These are phyloP conservation scores for Thomomys bottae DNA, from an alignment of 2,113 vertebrate genomes.

Conservation along the genomic window DNA sequence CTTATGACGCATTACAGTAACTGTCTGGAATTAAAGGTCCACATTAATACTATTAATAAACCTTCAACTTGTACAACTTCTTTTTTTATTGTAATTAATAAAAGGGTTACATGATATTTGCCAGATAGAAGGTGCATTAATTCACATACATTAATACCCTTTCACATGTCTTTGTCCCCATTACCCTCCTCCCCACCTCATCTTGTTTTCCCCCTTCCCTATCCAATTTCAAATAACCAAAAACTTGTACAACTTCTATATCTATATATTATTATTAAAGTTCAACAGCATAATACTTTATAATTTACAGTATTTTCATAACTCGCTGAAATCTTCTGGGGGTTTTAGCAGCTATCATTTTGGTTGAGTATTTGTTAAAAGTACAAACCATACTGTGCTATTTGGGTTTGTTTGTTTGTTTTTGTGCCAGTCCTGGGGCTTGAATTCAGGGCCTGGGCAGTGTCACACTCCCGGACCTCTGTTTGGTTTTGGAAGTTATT, in stretches of 20 bases:
- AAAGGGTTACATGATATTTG: too few relatives aligned
- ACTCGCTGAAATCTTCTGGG: constrained; percentile 16
- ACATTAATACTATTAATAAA: neutral
- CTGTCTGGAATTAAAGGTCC: neutral
- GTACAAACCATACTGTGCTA: neutral
- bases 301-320: neutral
- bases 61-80: neutral
- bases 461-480: too few relatives aligned
- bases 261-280: neutral
- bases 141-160: too few relatives aligned
- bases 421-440: too few relatives aligned
- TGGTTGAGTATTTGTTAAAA: constrained; percentile 21
- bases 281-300: neutral
- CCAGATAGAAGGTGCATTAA: too few relatives aligned
- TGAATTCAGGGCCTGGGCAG: too few relatives aligned
- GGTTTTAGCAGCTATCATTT: constrained; percentile 31
- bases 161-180: too few relatives aligned
- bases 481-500: constrained; percentile 43
- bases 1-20: neutral
- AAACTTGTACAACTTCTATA: too few relatives aligned
- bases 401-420: constrained; percentile 23
- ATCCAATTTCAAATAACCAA: too few relatives aligned
- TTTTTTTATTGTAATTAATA: too few relatives aligned
- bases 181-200: too few relatives aligned
- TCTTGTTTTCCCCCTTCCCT: too few relatives aligned